Evolutionary conservation across 2,113 vertebrate species (phyloP), one percentile per base, ranked within the genome.

Genomic region (Bubo blakistoni): DNA sequence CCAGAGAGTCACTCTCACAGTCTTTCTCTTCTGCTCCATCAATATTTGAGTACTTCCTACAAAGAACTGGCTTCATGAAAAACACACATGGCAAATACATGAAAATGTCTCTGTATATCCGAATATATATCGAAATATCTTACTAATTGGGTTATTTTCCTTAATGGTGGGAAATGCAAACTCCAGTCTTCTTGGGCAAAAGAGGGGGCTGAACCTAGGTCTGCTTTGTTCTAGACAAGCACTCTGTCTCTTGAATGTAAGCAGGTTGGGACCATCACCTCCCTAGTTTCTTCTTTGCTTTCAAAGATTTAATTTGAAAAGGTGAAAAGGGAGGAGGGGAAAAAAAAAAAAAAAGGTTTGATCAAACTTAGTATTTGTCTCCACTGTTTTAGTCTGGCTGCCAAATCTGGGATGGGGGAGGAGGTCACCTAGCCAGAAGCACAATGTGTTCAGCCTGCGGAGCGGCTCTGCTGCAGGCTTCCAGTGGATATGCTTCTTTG

Each of bases 391-490:
- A 80, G 44, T 42, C 71, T 77, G 79, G 52, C 47, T 95, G 93
- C 91, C 89, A 90, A 86, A 88, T 71, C 61, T 76, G 89, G 66
- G 79, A 61, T 49, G 71, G 46, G 63, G 51, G 85, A 94, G 44
- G 78, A 95, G 88, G 86, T 90, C 57, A 59, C 70, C 42, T 82
- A 79, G 82, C 16, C 90, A 90, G 74, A 90, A 86, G 82, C 82
- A 82, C 74, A 88, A 34, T 82, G 76, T 76, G 70, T 40, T 96
- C 86, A 71, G 70, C 54, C 61, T 82, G 81, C 55, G 58, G 74
- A 63, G 86, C 2, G 0, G 70, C 62, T 86, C 42, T 15, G 70
- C 86, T 93, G 82, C 2, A 2, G 63, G 57, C 18, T 92, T 79
- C 86, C 94, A 88, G 86, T 29, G 88, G 91, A 71, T 51, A 26